Conservation (phyloP, 64 coral and sea anemone species). For the Platygyra sinensis region DNA sequence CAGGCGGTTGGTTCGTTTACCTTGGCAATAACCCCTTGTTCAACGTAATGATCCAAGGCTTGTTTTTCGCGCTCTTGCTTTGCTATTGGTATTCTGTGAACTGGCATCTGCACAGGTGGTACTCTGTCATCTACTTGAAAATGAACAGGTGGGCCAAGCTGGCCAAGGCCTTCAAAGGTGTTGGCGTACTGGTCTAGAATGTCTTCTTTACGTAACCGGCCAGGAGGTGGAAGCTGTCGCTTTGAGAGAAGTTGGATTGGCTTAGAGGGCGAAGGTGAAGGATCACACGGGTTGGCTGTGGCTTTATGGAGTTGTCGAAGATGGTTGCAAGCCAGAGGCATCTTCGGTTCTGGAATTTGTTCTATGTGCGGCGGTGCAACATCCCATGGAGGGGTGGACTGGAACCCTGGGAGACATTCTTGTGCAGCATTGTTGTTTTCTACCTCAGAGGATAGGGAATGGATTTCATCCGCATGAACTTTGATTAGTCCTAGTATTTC, state of each 20-base stretch:
- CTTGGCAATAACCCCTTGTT: too few relatives aligned
- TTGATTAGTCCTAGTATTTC: conserved; percentile 57
- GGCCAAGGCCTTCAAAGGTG: conserved; percentile 56
- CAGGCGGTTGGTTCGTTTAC: conserved; percentile 54
- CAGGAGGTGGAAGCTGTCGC: conserved; percentile 39
- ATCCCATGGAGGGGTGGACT: neutral
- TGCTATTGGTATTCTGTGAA: conserved; percentile 59
- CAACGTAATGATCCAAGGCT: conserved; percentile 47
- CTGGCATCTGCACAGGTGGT: conserved; percentile 61
- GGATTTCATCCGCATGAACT: conserved; percentile 62
- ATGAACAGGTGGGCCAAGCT: conserved; percentile 62
- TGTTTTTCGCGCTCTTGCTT: conserved; percentile 60
- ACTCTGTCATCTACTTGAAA: conserved; percentile 49
- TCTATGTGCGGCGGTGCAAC: neutral
- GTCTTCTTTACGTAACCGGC: conserved; percentile 27
- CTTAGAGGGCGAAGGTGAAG: conserved; percentile 6
- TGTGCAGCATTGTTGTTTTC: neutral
- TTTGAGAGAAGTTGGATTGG: conserved; percentile 30
- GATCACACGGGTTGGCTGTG: conserved; percentile 18
- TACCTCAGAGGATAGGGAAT: conserved; percentile 26
- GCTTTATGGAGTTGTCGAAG: conserved; percentile 44
- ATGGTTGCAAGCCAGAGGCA: conserved; percentile 24
- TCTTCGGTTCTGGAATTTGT: neutral
- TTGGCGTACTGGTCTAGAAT: conserved; percentile 46
- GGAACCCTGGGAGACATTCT: conserved; percentile 11